phyloP scores from a whole-genome alignment of 2,888 invertebrate genomes.

The Monoplex corrugatus region DNA sequence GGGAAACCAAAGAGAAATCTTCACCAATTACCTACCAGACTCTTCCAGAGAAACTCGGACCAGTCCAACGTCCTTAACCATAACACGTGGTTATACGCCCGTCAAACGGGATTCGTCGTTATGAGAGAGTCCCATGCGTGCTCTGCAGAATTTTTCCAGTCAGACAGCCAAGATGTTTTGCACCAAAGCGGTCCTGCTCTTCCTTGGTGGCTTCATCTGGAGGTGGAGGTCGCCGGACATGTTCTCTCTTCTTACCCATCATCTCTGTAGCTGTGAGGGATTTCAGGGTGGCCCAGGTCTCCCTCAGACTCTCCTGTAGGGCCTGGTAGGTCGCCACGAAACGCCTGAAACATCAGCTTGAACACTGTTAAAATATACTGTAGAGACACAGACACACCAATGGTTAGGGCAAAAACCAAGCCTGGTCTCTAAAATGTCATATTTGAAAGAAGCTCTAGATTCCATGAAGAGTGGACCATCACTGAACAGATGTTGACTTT shows the following conservation, averaged over 20 bases:
- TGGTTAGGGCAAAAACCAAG: too few relatives aligned
- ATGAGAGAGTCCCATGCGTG: neutral
- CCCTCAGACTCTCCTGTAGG: neutral
- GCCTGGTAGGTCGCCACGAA: neutral
- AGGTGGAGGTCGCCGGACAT: neutral
- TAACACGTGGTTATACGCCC: neutral
- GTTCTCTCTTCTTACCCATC: neutral
- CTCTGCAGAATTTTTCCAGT: neutral
- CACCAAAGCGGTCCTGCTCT: conserved; percentile 4
- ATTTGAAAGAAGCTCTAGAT: too few relatives aligned
- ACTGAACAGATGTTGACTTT: too few relatives aligned
- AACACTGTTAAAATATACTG: too few relatives aligned
- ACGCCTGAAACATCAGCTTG: too few relatives aligned
- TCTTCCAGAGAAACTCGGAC: too few relatives aligned
- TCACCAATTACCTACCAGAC: too few relatives aligned
- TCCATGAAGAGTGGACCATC: too few relatives aligned
- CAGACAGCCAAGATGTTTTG: neutral
- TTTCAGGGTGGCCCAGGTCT: neutral
- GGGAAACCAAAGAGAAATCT: too few relatives aligned
- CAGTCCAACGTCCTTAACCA: neutral
- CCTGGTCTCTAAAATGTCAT: too few relatives aligned
- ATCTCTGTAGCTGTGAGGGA: neutral
- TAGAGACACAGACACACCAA: too few relatives aligned
- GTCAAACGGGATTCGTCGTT: neutral
- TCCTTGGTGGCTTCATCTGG: neutral